Evolutionary conservation across 2,113 vertebrate genomes (phyloP).

Genomic region (Narcine bancroftii): DNA sequence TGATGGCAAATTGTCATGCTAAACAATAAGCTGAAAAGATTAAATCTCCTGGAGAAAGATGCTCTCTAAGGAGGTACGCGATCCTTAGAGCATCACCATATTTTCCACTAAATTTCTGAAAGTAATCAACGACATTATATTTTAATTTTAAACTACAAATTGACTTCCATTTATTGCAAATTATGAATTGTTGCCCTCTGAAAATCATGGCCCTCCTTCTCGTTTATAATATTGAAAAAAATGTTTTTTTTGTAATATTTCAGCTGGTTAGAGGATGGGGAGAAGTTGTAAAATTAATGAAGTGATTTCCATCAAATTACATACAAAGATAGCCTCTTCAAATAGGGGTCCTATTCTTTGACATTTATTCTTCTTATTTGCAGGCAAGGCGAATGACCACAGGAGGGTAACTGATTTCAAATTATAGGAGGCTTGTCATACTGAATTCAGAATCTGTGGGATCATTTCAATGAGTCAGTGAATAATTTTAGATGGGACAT

Average conservation of each 20-base stretch:
- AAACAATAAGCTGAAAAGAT: conserved; percentile 33
- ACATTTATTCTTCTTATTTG: neutral
- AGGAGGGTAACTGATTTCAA: neutral
- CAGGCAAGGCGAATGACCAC: neutral
- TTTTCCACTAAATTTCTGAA: conserved; percentile 26
- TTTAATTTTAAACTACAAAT: neutral
- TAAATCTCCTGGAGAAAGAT: conserved; percentile 16
- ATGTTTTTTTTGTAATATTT: neutral
- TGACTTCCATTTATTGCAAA: neutral
- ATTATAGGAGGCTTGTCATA: neutral
- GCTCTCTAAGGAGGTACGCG: neutral
- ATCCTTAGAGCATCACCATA: conserved; percentile 11
- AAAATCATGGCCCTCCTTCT: neutral
- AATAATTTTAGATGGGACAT: neutral
- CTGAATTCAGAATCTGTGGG: neutral
- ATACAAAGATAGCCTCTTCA: neutral
- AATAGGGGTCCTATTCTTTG: neutral
- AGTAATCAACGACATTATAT: neutral
- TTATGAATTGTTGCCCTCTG: neutral
- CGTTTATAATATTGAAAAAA: neutral
- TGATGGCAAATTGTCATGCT: conserved; percentile 34
- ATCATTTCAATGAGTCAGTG: neutral
- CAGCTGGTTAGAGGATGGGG: neutral
- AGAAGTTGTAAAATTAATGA: neutral
- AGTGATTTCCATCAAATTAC: neutral